Evolutionary conservation across 1,140 invertebrate species (phyloP).

Genomic region (Plutomurus gul): DNA sequence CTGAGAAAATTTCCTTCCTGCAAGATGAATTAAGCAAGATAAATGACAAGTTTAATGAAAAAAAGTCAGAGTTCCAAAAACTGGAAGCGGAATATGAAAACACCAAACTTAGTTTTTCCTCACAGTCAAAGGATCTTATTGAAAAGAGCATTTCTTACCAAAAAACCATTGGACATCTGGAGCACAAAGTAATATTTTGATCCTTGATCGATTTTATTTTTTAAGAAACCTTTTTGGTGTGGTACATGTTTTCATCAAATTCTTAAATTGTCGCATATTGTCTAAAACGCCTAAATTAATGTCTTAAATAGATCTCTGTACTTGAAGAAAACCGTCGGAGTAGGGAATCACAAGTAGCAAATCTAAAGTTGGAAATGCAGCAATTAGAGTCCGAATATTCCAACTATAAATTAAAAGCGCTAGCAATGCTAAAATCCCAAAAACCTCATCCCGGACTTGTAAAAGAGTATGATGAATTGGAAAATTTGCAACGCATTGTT

Average conservation of each 20-base stretch:
- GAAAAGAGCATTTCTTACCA: constrained; percentile 37
- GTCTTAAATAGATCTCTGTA: constrained; percentile 44
- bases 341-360: constrained; percentile 50
- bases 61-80: constrained; percentile 44
- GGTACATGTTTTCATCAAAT: background rate
- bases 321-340: constrained; percentile 50
- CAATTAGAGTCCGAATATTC: constrained; percentile 51
- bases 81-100: constrained; percentile 47
- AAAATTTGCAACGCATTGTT: constrained; percentile 53
- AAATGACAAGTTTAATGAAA: constrained; percentile 47
- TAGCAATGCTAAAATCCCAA: constrained; percentile 51
- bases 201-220: background rate
- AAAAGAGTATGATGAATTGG: constrained; percentile 46
- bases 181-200: constrained; percentile 52
- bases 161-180: constrained; percentile 38
- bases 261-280: no score
- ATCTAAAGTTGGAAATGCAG: constrained; percentile 51
- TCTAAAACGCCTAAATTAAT: no score
- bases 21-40: constrained; percentile 50
- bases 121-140: constrained; percentile 45
- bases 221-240: constrained; percentile 2
- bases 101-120: constrained; percentile 46
- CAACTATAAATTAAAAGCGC: constrained; percentile 52
- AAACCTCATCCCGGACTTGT: background rate
- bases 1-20: constrained; percentile 49